Percentiles rank a stretch among this genome's conserved stretches.
These are phyloP conservation scores for Limenitis camilla DNA, from an alignment of 2,888 invertebrate species.

Conservation along the genomic window DNA sequence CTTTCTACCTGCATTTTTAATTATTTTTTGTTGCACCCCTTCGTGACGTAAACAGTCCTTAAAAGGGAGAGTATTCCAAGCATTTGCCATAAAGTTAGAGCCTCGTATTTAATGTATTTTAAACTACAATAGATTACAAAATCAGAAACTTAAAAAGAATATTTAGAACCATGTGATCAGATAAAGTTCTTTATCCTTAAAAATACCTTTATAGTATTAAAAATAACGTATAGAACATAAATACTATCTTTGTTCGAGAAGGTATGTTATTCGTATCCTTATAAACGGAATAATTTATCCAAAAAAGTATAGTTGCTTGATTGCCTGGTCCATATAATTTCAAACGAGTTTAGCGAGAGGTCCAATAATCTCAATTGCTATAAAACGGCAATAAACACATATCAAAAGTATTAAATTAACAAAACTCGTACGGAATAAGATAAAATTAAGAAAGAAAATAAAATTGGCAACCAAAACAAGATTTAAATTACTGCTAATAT, in stretches of 20 bases:
- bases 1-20: constrained; percentile 63
- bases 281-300: not conserved
- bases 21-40: constrained; percentile 69
- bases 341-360: constrained; percentile 4
- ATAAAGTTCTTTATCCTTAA: too few species aligned
- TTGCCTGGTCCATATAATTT: not conserved
- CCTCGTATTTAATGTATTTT: not conserved
- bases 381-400: constrained; percentile 2
- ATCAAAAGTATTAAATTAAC: not conserved
- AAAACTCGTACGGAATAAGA: not conserved
- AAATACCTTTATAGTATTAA: too few species aligned
- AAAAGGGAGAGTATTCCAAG: constrained; percentile 42
- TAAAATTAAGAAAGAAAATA: too few species aligned
- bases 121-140: not conserved
- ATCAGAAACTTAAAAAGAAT: too few species aligned
- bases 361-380: not conserved
- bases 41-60: constrained; percentile 52
- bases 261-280: not conserved
- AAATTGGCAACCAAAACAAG: not conserved
- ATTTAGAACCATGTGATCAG: too few species aligned
- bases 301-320: not conserved
- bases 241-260: too few species aligned
- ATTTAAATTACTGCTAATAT: not conserved
- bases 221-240: too few species aligned
- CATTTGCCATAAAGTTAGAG: constrained; percentile 19